phyloP scores from a whole-genome alignment of 1,140 invertebrate genomes.

The Trichogramma pretiosum region DNA sequence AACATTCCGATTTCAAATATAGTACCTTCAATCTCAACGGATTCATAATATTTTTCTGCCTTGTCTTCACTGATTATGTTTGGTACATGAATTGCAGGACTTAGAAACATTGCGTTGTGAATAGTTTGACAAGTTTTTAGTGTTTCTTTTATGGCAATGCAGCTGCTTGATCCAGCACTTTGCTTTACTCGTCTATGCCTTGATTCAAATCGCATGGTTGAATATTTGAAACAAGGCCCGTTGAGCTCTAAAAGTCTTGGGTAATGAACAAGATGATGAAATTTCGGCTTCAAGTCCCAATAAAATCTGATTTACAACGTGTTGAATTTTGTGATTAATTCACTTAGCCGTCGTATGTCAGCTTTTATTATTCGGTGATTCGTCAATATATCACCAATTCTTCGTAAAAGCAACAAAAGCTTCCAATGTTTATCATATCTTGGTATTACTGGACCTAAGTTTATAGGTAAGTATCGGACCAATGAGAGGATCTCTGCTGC shows the following conservation, averaged over 20 bases:
- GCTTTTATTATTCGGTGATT: background rate
- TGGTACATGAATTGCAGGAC: background rate
- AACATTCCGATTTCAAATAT: background rate
- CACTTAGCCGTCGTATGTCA: background rate
- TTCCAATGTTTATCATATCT: background rate
- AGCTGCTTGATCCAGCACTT: background rate
- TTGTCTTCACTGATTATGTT: background rate
- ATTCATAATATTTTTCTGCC: background rate
- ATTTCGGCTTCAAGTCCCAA: background rate
- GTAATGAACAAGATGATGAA: background rate
- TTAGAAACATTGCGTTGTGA: background rate
- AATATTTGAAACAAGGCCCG: too few species aligned
- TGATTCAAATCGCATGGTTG: too few species aligned
- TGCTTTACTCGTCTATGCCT: background rate
- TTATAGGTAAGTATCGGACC: background rate
- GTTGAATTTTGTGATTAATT: background rate
- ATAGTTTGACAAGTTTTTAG: background rate
- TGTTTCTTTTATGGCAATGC: background rate
- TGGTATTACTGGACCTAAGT: background rate
- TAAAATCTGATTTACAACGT: background rate
- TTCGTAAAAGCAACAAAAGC: background rate
- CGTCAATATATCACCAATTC: background rate
- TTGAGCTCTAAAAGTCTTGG: background rate
- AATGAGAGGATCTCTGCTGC: background rate
- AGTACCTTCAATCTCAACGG: background rate